Base-by-base conservation (phyloP, 2,113 vertebrate genomes). In the Melanocharis versteri region DNA sequence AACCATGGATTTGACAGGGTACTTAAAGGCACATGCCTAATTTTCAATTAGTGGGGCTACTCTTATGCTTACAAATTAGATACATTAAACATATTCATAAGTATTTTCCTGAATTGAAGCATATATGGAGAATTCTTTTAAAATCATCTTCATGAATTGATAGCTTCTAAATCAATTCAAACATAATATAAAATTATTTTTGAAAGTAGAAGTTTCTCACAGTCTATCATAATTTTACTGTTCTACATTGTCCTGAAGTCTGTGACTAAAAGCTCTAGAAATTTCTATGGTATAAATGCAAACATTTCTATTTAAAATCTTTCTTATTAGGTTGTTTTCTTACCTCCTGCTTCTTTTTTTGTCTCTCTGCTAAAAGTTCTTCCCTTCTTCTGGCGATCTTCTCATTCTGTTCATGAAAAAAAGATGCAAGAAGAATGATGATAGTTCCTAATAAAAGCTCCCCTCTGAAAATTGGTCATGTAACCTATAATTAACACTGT, bases 341-440 rank as follows among this genome's bases (percentile, higher is more conserved):
- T 96, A 98, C 98, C 86, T 96, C 85, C 19, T 50, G 68, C 93
- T 96, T 98, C 87, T 27, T 96, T 95, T 82, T 97, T 7, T 90
- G 96, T 94, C 44, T 96, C 83, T 98, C 98, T 92, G 77, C 97
- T 92, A 98, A n/a, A 86, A 99, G 98, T 95, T 99, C 99, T 94
- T 98, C 98, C 83, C 98, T 98, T 98, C 99, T 99, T 96, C 95
- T 98, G 66, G 96, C 93, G 93, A 99, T 98, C 60, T 73, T 96
- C 53, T 98, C 97, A 42, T 98, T 97, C 99, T 99, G 92, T 96
- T 91, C 88, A 65, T 80, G 61, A 95, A 97, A 91, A 85, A 81
- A 78, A 64, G 8, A 58, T 30, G 10, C 5, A 70, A 86, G 44
- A 92, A 24, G 28, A 76, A 30, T 62, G 37, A 42, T 50, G 22